phyloP scores from a whole-genome alignment of 2,113 vertebrate genomes.

The Ceyx melanurus region DNA sequence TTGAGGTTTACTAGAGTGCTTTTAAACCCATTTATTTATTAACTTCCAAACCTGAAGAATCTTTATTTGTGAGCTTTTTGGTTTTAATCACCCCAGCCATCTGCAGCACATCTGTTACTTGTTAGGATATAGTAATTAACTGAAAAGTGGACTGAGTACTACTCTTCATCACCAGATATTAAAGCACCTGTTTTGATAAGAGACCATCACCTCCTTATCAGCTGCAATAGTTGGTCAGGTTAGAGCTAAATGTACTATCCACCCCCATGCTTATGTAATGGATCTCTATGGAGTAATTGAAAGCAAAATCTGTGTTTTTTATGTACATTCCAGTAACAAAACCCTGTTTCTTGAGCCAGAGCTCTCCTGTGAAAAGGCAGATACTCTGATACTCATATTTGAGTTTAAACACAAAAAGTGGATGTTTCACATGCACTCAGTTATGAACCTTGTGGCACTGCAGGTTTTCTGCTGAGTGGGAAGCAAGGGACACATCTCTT shows the following conservation, averaged over 20 bases:
- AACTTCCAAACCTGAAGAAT: slow-evolving; percentile 29
- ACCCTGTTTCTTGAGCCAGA: not conserved
- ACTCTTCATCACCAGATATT: slow-evolving; percentile 6
- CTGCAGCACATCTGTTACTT: slow-evolving; percentile 60
- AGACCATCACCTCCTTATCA: not conserved
- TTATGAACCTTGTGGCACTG: not conserved
- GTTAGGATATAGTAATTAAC: slow-evolving; percentile 41
- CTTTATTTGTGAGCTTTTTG: slow-evolving; percentile 14
- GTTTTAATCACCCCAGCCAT: slow-evolving; percentile 45
- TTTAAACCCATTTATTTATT: slow-evolving; percentile 1
- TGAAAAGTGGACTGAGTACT: slow-evolving; percentile 10
- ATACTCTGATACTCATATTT: not conserved
- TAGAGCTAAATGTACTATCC: not conserved
- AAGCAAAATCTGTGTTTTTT: not conserved
- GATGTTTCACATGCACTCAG: not conserved
- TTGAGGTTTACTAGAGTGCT: not conserved
- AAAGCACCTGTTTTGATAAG: slow-evolving; percentile 16
- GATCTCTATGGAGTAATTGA: not conserved
- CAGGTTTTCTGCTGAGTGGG: not conserved
- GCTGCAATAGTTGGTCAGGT: not conserved
- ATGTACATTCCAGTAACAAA: not conserved
- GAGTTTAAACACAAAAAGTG: not conserved
- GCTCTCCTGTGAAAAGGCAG: not conserved
- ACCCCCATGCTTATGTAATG: not conserved
- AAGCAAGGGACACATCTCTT: not conserved